These are phyloP conservation scores for Cordylochernes scorpioides DNA, from an alignment of 2,888 invertebrate species.

Conservation along the genomic window DNA sequence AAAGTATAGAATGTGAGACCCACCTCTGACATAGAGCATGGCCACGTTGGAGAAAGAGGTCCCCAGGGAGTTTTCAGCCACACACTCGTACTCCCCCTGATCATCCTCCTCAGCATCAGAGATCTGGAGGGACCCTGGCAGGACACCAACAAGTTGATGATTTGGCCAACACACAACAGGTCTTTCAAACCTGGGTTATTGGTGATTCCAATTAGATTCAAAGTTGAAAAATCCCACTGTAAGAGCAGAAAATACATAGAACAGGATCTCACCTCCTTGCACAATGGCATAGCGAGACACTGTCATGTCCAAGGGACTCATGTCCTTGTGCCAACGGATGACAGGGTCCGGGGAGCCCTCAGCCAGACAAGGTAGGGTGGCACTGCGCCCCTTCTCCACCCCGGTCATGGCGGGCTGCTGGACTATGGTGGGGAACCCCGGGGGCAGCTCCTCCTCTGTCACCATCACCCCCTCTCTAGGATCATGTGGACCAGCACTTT, in stretches of 20 bases:
- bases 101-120: slow-evolving; percentile 65
- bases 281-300: slow-evolving; percentile 60
- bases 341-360: slow-evolving; percentile 49
- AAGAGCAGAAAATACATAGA: no score
- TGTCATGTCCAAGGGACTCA: slow-evolving; percentile 52
- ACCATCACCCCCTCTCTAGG: no score
- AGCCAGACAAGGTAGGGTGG: slow-evolving; percentile 64
- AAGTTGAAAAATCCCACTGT: no score
- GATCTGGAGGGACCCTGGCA: slow-evolving; percentile 58
- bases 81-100: slow-evolving; percentile 85
- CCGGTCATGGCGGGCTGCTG: slow-evolving; percentile 71
- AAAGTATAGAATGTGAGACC: no score
- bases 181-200: no score
- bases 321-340: slow-evolving; percentile 80
- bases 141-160: slow-evolving; percentile 3
- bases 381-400: slow-evolving; percentile 78
- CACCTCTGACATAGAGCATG: slow-evolving; percentile 69
- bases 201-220: no score
- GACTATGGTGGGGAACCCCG: slow-evolving; percentile 68
- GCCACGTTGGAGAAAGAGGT: slow-evolving; percentile 75
- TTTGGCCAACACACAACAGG: no score
- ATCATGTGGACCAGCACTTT: no score
- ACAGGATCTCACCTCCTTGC: slow-evolving; percentile 47
- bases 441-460: slow-evolving; percentile 65
- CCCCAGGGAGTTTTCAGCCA: slow-evolving; percentile 72